A percentile compares a stretch with the other conserved stretches of the same genome.
phyloP scores from a whole-genome alignment of 2,888 invertebrate genomes.

The Cacoxenus indagator region DNA sequence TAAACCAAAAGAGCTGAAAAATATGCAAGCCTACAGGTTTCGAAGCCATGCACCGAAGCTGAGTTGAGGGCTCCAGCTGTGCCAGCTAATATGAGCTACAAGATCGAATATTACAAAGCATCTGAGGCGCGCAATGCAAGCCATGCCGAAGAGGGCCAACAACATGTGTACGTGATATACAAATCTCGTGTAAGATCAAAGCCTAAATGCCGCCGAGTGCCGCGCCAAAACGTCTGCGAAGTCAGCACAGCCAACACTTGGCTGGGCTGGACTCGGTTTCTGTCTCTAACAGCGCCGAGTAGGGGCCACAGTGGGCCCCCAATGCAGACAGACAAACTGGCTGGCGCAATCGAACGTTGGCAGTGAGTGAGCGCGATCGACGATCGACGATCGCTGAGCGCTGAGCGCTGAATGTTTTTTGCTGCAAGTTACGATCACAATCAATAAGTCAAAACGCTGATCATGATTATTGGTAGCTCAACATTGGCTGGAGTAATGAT shows the following conservation, averaged over 20 bases:
- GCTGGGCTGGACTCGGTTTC: slow-evolving; percentile 2
- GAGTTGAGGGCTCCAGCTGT: slow-evolving; percentile 59
- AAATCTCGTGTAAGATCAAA: slow-evolving; percentile 60
- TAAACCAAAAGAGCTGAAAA: neutral
- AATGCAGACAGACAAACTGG: neutral
- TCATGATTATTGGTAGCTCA: slow-evolving; percentile 56
- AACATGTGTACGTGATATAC: slow-evolving; percentile 40
- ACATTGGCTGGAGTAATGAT: slow-evolving; percentile 1
- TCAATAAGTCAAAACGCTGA: slow-evolving; percentile 66
- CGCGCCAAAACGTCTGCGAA: slow-evolving; percentile 68
- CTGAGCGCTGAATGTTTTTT: slow-evolving; percentile 5
- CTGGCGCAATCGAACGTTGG: neutral
- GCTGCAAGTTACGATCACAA: slow-evolving; percentile 56
- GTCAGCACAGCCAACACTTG: slow-evolving; percentile 19
- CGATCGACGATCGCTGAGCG: too few relatives aligned
- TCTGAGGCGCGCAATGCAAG: slow-evolving; percentile 29
- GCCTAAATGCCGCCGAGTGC: slow-evolving; percentile 53
- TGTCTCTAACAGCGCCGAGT: neutral
- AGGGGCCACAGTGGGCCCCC: slow-evolving; percentile 28
- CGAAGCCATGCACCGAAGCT: neutral
- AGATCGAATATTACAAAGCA: slow-evolving; percentile 46
- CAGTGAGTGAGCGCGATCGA: too few relatives aligned
- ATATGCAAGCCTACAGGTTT: slow-evolving; percentile 14
- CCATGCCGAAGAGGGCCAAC: slow-evolving; percentile 24
- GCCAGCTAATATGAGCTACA: slow-evolving; percentile 59